Conservation (phyloP, 1,140 invertebrate genomes). For the Drosophila paulistorum region DNA sequence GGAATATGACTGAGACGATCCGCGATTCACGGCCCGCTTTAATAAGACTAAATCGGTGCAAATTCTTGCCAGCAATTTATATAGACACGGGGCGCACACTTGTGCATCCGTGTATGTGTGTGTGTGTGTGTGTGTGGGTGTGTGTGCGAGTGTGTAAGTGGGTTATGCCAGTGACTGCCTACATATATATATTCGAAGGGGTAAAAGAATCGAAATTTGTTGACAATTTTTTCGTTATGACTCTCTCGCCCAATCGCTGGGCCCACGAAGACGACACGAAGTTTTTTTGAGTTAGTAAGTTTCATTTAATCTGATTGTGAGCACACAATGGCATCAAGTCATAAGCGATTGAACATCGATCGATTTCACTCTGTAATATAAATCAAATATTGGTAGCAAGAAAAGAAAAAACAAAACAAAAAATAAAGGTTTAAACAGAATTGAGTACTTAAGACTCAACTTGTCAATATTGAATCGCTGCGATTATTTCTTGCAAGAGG, state of each 20-base stretch:
- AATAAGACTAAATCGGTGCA: constrained; percentile 72
- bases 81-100: constrained; percentile 51
- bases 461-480: constrained; percentile 21
- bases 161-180: not conserved
- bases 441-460: constrained; percentile 19
- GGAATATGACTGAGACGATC: constrained; percentile 20
- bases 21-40: constrained; percentile 47
- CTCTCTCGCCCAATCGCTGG: constrained; percentile 23
- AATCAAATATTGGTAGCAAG: constrained; percentile 2
- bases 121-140: not conserved
- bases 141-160: not conserved
- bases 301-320: not conserved
- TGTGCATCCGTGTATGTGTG: constrained; percentile 1
- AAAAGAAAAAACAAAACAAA: not conserved
- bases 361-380: constrained; percentile 8
- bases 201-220: constrained; percentile 45
- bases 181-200: not conserved
- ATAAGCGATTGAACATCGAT: constrained; percentile 1
- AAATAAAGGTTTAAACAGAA: not conserved
- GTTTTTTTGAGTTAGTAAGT: not conserved
- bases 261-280: constrained; percentile 41
- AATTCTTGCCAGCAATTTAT: constrained; percentile 71
- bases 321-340: not conserved
- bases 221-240: not conserved
- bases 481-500: constrained; percentile 11